These are phyloP conservation scores for Synergus japonicus DNA, from an alignment of 2,888 invertebrate species.

Conservation along the genomic window DNA sequence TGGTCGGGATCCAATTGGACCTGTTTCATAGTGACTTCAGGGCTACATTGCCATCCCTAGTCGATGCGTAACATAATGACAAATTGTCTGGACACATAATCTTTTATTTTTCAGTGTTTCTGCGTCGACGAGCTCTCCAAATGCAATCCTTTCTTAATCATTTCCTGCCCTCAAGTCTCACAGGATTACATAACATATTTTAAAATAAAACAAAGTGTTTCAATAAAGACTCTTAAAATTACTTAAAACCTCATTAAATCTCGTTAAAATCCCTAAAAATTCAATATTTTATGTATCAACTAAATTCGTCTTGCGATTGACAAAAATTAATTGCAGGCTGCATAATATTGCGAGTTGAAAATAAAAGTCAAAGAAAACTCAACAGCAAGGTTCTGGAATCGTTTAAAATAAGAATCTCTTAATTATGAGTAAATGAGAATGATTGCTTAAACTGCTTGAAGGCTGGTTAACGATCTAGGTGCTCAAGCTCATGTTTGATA, in stretches of 20 bases:
- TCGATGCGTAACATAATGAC: conserved; percentile 29
- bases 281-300: too few species aligned
- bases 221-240: too few species aligned
- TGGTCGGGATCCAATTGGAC: conserved; percentile 24
- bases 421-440: too few species aligned
- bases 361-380: too few species aligned
- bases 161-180: conserved; percentile 6
- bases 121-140: conserved; percentile 14
- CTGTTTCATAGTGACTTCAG: conserved; percentile 18
- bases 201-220: not conserved
- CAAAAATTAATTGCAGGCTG: too few species aligned
- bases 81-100: conserved; percentile 6
- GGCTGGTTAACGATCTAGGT: not conserved
- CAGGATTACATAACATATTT: conserved; percentile 14
- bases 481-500: not conserved
- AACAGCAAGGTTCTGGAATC: too few species aligned
- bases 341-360: too few species aligned
- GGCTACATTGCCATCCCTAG: conserved; percentile 16
- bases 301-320: too few species aligned
- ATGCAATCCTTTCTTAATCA: conserved; percentile 22
- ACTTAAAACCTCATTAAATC: too few species aligned
- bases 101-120: conserved; percentile 9
- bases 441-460: not conserved
- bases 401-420: too few species aligned
- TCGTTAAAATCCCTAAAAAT: too few species aligned